Base-by-base conservation (phyloP, 1,140 invertebrate genomes). In the Wiebesia pumilae region DNA sequence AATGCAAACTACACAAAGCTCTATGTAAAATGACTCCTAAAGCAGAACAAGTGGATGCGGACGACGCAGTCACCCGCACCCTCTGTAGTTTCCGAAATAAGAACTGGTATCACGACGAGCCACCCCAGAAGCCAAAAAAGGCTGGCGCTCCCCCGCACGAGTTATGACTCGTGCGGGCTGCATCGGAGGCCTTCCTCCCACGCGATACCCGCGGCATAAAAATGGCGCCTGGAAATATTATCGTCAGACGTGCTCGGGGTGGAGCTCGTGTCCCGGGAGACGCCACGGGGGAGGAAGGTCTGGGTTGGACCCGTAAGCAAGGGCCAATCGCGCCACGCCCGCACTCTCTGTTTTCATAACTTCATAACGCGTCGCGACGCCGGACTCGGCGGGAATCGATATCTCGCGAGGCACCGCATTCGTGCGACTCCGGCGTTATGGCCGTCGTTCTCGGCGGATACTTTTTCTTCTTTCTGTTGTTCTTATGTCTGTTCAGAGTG, bases 241-340 rank as follows among this genome's bases (percentile, higher is more conserved):
- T 82, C 67, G 81, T 51, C 0, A 6, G 27, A 6, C 78, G 43
- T 1, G 51, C 40, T 38, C n/a, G 67, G 78, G 85, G 85, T 83
- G 85, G 85, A 87, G 85, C 81, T 27, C 54, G 40, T 82, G 75
- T 85, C 71, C 71, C 78, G 91, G 91, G 92, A 92, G 90, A 88
- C 88, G 87, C 83, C 79, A 88, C 90, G 89, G 90, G 91, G 92
- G 92, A 91, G 21, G 51, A 14, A 9, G 33, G 35, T 21, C 38
- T 58, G 78, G 84, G 77, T 85, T 69, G 84, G 79, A 81, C 84
- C 38, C 6, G 14, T 3, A 19, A 75, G 65, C 79, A 75, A 81
- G 71, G 33, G 51, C 77, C 77, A 30, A 30, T 35, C 51, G 73
- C 54, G 24, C n/a, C 35, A 40, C 43, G 43, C 24, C 43, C 83